Conservation (phyloP, 2,888 invertebrate genomes). For the Dryomyza anilis region DNA sequence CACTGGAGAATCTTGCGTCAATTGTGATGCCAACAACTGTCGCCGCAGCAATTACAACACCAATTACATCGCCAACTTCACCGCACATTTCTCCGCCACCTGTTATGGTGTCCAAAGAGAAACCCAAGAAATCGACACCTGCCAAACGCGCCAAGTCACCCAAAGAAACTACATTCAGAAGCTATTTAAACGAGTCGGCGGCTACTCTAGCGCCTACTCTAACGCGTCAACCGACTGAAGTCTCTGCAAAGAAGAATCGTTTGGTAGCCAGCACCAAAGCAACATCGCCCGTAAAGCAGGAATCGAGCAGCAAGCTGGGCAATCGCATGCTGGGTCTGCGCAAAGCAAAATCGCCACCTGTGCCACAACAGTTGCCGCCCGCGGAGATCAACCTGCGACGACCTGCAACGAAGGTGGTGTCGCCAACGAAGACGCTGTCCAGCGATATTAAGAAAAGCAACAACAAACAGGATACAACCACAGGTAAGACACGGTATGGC, state of each 20-base stretch:
- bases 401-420: not conserved
- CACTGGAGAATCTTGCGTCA: slow-evolving; percentile 51
- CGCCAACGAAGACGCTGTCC: not conserved
- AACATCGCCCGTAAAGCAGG: slow-evolving; percentile 7
- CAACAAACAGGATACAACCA: slow-evolving; percentile 6
- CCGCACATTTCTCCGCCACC: too few species aligned
- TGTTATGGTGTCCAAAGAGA: slow-evolving; percentile 19
- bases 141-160: slow-evolving; percentile 36
- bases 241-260: slow-evolving; percentile 30
- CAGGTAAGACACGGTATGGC: not conserved
- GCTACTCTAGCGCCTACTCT: not conserved
- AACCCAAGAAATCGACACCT: slow-evolving; percentile 31
- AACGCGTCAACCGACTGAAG: slow-evolving; percentile 24
- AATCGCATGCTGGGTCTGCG: slow-evolving; percentile 19
- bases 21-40: slow-evolving; percentile 9
- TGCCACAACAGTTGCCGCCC: not conserved
- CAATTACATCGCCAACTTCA: slow-evolving; percentile 1
- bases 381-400: too few species aligned
- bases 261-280: slow-evolving; percentile 23
- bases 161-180: slow-evolving; percentile 37
- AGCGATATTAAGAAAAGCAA: slow-evolving; percentile 3
- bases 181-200: slow-evolving; percentile 31
- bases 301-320: not conserved
- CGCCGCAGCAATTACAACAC: not conserved
- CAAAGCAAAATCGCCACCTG: slow-evolving; percentile 11